Percentiles rank a stretch among this genome's conserved stretches.
These are phyloP conservation scores for Drosophila dives DNA, from an alignment of 2,888 invertebrate genomes.

Conservation along the genomic window DNA sequence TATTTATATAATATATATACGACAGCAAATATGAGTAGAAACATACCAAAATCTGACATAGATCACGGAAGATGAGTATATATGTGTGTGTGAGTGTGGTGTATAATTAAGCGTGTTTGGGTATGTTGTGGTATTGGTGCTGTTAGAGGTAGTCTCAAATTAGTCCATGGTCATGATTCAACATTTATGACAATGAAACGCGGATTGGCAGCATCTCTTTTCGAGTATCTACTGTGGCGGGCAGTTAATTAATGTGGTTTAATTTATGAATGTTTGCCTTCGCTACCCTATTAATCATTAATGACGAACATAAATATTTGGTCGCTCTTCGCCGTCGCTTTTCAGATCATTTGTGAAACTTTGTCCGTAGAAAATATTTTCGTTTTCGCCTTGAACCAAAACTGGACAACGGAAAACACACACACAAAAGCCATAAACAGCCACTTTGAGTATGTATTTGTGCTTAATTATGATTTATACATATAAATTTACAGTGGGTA, in stretches of 20 bases:
- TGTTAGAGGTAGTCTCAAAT: slow-evolving; percentile 1
- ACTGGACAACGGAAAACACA: slow-evolving; percentile 47
- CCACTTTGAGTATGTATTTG: slow-evolving; percentile 51
- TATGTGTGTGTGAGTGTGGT: not conserved
- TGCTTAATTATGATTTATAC: slow-evolving; percentile 73
- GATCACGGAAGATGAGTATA: not conserved
- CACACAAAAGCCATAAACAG: slow-evolving; percentile 30
- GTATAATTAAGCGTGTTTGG: not conserved
- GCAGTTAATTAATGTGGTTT: slow-evolving; percentile 70
- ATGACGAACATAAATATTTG: slow-evolving; percentile 71
- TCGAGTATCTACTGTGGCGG: slow-evolving; percentile 38
- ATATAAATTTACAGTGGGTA: slow-evolving; percentile 23
- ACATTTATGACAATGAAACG: slow-evolving; percentile 39
- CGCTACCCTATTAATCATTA: slow-evolving; percentile 65
- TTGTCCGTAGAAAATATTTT: slow-evolving; percentile 36
- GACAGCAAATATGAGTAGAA: not conserved
- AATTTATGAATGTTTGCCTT: slow-evolving; percentile 69
- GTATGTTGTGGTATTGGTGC: not conserved
- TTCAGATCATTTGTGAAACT: slow-evolving; percentile 59
- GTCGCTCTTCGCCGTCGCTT: slow-evolving; percentile 48
- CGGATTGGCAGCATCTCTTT: slow-evolving; percentile 39
- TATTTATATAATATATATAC: not conserved
- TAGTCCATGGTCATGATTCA: slow-evolving; percentile 40
- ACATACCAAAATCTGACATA: not conserved
- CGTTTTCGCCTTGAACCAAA: slow-evolving; percentile 19